Base-by-base conservation (phyloP, 2,888 invertebrate genomes). In the Schrankia costaestrigalis region DNA sequence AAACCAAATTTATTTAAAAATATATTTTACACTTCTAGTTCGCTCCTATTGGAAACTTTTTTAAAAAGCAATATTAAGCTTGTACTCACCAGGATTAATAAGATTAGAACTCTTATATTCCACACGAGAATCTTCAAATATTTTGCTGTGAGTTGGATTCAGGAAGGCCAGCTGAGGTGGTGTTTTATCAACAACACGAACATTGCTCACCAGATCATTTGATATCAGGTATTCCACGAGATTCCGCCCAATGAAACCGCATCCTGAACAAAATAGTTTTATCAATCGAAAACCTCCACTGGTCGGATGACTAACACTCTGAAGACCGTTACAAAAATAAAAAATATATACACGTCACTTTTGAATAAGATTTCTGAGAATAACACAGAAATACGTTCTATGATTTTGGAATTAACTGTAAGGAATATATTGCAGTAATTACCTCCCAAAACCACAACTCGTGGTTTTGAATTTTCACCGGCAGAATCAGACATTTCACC, bases 141-240 rank as follows among this genome's bases (percentile, higher is more conserved):
- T 85, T 59, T 91, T 90, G 51, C 90, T 89, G 66, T 97, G 97
- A 41, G 83, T 80, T 1, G 90, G 80, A 77, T 95, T 96, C 18
- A 97, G 84, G 93, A 97, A 97, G 1, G 97, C 97, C 63, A 96
- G 93, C 78, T 95, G 95, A 1, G 97, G 97, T 29, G 97, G 97
- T 15, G 97, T 96, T 84, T 97, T 97, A 84, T 97, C 97, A 37
- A 95, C 95, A 27, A 96, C 92, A 52, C 94, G 91, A 46, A 97
- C 89, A 59, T 89, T 90, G 63, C 92, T 92, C 44, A 92, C 93
- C 60, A 95, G 79, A 62, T 94, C 91, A 78, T 95, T 93, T 45
- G 90, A 90, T 52, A 97, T 88, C 68, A 97, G 89, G 83, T 94
- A 94, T 43, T 93, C 90, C 41, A 96, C 93, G 56, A 97, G 89